A percentile compares a stretch with the other conserved stretches of the same genome.
These are phyloP conservation scores for Esox lucius DNA, from an alignment of 2,797 vertebrate species.

Conservation along the genomic window DNA sequence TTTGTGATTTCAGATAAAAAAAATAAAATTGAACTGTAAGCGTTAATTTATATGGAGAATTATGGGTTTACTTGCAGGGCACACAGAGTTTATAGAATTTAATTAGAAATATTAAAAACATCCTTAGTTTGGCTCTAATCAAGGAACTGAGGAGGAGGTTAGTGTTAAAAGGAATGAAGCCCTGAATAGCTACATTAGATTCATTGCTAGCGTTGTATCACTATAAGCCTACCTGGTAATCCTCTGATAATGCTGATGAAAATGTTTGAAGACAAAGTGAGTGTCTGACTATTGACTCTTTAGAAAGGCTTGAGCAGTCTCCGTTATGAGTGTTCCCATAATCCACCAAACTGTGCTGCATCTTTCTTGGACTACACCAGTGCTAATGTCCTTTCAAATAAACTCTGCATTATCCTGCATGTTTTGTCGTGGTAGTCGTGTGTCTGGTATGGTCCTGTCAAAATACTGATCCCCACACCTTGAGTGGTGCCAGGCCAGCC, in stretches of 20 bases:
- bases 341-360: conserved; percentile 1
- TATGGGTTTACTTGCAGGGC: conserved; percentile 14
- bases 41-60: conserved; percentile 30
- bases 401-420: background rate
- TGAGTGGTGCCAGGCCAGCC: background rate
- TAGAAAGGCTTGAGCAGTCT: background rate
- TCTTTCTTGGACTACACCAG: conserved; percentile 1
- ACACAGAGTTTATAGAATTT: conserved; percentile 36
- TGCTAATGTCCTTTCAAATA: conserved; percentile 4
- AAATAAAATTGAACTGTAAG: conserved; percentile 39
- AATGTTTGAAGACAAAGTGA: background rate
- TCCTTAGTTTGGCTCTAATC: conserved; percentile 26
- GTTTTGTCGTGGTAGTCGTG: background rate
- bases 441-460: background rate
- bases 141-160: conserved; percentile 36
- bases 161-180: conserved; percentile 57
- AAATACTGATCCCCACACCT: background rate
- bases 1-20: conserved; percentile 14
- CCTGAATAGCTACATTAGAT: conserved; percentile 61
- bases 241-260: background rate
- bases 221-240: background rate
- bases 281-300: background rate
- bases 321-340: background rate
- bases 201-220: background rate
- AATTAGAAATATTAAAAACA: conserved; percentile 52